phyloP scores from a whole-genome alignment of 2,113 vertebrate genomes.

The Perca schrenkii region DNA sequence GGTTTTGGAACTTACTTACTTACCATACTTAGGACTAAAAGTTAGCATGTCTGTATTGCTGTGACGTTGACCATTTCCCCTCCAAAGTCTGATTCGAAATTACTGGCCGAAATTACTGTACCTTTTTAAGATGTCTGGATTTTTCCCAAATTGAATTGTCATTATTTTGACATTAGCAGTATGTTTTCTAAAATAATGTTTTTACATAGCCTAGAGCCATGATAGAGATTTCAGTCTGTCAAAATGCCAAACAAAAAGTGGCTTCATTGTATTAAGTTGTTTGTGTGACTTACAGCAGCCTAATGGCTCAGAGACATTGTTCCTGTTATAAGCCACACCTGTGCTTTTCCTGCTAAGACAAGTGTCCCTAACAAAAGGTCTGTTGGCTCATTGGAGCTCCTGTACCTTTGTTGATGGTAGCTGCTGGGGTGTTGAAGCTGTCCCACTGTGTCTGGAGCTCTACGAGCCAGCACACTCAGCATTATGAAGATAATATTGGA shows the following conservation, averaged over 20 bases:
- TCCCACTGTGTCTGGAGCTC: not conserved
- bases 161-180: not conserved
- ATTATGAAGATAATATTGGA: slow-evolving; percentile 17
- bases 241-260: not conserved
- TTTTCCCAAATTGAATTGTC: not conserved
- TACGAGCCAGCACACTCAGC: not conserved
- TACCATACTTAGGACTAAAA: not conserved
- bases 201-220: not conserved
- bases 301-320: too few species aligned
- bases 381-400: not conserved
- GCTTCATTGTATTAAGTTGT: not conserved
- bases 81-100: not conserved
- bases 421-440: not conserved
- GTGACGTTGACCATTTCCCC: not conserved
- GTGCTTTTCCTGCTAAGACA: not conserved
- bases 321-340: not conserved
- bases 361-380: not conserved
- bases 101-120: not conserved
- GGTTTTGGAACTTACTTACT: too few species aligned
- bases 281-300: too few species aligned
- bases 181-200: not conserved
- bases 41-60: not conserved
- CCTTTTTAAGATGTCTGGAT: not conserved
- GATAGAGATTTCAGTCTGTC: too few species aligned
- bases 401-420: not conserved